phyloP scores from a whole-genome alignment of 2,797 vertebrate genomes.

The Glyptemys insculpta region DNA sequence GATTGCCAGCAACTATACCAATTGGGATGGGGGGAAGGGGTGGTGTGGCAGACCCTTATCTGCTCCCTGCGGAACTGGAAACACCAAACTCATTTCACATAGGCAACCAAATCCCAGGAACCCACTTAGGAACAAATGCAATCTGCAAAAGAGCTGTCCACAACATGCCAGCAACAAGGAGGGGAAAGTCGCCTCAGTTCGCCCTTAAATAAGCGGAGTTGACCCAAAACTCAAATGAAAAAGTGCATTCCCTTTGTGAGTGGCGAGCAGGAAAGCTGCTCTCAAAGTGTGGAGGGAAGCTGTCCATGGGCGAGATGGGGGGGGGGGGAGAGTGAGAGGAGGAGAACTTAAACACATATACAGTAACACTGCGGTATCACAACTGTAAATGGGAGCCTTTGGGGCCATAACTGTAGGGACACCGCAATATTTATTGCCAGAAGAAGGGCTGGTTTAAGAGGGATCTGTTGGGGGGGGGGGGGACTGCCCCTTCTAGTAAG shows the following conservation, averaged over 20 bases:
- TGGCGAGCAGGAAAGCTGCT: neutral
- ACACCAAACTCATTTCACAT: neutral
- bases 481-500: neutral
- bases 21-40: neutral
- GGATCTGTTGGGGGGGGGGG: neutral
- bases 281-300: neutral
- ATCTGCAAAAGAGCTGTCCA: neutral
- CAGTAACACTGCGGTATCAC: neutral
- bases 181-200: neutral
- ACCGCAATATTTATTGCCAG: neutral
- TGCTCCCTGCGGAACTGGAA: neutral
- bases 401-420: neutral
- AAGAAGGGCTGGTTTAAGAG: neutral
- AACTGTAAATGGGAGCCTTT: neutral
- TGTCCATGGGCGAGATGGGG: neutral
- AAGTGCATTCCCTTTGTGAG: neutral
- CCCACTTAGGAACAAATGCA: neutral
- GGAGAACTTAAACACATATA: neutral
- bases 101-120: neutral
- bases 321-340: no score
- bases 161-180: neutral
- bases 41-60: neutral
- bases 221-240: neutral
- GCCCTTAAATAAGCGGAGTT: neutral
- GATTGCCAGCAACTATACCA: neutral